A percentile compares a stretch with the other conserved stretches of the same genome.
phyloP scores from a whole-genome alignment of 2,888 invertebrate species.

The Leptinotarsa tumamoca region DNA sequence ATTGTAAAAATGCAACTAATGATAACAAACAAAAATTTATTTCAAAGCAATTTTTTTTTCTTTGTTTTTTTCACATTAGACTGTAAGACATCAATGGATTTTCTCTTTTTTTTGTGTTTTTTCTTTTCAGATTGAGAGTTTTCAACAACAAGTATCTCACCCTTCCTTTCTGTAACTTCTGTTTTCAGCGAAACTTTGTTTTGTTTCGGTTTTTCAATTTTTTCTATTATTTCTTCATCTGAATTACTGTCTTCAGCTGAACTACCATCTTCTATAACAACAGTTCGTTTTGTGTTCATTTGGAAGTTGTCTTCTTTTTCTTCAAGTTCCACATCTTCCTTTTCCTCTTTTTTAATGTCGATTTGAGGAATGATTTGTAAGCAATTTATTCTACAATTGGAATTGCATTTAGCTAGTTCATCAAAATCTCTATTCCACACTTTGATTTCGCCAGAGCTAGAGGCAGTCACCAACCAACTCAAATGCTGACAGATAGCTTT shows the following conservation, averaged over 20 bases:
- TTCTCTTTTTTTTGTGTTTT: slow-evolving; percentile 10
- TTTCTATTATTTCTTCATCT: slow-evolving; percentile 33
- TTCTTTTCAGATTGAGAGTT: slow-evolving; percentile 13
- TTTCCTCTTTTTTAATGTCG: slow-evolving; percentile 54
- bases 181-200: slow-evolving; percentile 63
- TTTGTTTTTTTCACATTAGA: background rate
- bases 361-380: slow-evolving; percentile 71
- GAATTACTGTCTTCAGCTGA: slow-evolving; percentile 43
- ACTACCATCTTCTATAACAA: slow-evolving; percentile 49
- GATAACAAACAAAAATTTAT: slow-evolving; percentile 15
- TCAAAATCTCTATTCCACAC: slow-evolving; percentile 73
- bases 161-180: slow-evolving; percentile 23
- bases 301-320: slow-evolving; percentile 52
- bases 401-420: slow-evolving; percentile 72
- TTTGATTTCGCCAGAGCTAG: slow-evolving; percentile 84
- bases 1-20: background rate
- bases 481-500: slow-evolving; percentile 74
- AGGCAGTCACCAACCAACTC: slow-evolving; percentile 75
- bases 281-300: slow-evolving; percentile 36
- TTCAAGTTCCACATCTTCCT: slow-evolving; percentile 52
- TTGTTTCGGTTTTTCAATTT: slow-evolving; percentile 53
- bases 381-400: slow-evolving; percentile 81
- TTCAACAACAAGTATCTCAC: background rate
- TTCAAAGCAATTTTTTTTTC: slow-evolving; percentile 28
- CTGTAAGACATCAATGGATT: background rate